These are phyloP conservation scores for Sinelater perroti DNA, from an alignment of 2,888 invertebrate species.

Conservation along the genomic window DNA sequence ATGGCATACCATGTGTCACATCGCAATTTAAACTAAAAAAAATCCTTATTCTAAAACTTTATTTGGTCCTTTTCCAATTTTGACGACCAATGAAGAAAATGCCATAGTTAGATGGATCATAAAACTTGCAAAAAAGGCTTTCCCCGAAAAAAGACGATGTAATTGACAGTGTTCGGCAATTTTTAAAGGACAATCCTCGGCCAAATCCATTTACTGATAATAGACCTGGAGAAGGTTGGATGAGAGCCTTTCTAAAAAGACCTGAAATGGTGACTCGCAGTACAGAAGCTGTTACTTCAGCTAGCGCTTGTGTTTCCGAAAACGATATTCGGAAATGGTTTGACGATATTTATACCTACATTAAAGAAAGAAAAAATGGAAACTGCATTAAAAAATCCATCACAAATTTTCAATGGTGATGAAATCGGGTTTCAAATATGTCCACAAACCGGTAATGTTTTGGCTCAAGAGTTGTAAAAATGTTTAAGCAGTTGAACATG, in stretches of 20 bases:
- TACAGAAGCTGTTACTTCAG: constrained; percentile 45
- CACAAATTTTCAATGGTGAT: constrained; percentile 47
- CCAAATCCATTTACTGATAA: no score
- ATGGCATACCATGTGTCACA: no score
- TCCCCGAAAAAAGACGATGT: no score
- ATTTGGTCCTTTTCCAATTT: no score
- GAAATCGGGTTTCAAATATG: constrained; percentile 48
- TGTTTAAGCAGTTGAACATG: constrained; percentile 44
- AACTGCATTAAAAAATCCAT: constrained; percentile 42
- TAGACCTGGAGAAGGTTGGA: no score
- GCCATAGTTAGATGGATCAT: no score
- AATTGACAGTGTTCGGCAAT: no score
- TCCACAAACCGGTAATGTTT: constrained; percentile 40
- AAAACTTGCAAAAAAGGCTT: no score
- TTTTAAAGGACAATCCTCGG: no score
- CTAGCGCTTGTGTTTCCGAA: constrained; percentile 49
- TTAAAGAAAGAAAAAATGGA: constrained; percentile 33
- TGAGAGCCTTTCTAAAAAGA: constrained; percentile 48
- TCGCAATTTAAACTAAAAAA: no score
- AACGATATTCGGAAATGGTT: constrained; percentile 49
- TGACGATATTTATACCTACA: constrained; percentile 41
- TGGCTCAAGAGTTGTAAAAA: constrained; percentile 44
- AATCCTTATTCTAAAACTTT: no score
- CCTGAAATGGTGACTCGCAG: constrained; percentile 42
- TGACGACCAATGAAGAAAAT: no score